Conservation (phyloP, 2,888 invertebrate genomes). For the Sepiola atlantica region DNA sequence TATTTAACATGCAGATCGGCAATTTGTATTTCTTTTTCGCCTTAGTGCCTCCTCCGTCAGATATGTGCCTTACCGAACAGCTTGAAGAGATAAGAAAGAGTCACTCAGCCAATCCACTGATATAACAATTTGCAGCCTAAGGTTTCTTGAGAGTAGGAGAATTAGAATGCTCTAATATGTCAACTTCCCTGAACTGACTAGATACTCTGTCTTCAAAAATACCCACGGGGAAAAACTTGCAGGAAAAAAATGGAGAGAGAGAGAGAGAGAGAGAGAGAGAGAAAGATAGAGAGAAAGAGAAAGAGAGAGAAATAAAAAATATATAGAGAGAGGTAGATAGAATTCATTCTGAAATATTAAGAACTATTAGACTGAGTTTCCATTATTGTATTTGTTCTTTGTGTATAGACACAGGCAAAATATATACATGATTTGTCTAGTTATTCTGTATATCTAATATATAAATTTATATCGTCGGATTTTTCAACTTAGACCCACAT, state of each 20-base stretch:
- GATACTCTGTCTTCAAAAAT: not conserved
- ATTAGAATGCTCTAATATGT: not conserved
- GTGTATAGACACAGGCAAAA: no score
- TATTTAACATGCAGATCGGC: slow-evolving; percentile 7
- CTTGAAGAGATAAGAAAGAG: slow-evolving; percentile 12
- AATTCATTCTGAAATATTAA: no score
- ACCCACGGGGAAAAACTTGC: not conserved
- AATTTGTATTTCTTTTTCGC: not conserved
- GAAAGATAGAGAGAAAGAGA: not conserved
- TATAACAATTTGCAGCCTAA: not conserved
- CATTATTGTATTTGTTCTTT: no score
- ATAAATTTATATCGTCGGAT: no score
- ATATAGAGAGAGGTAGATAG: no score
- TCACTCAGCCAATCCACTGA: slow-evolving; percentile 12
- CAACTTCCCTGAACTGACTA: not conserved
- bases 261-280: not conserved
- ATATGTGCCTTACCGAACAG: not conserved
- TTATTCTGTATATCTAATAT: no score
- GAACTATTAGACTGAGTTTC: no score
- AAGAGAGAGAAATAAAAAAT: no score
- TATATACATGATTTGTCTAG: no score
- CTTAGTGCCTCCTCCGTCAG: not conserved
- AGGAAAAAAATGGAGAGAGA: not conserved
- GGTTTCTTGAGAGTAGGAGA: not conserved
- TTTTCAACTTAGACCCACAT: no score